These are phyloP conservation scores for Pyrocephalus nanus DNA, from an alignment of 2,797 vertebrate species.

Conservation along the genomic window DNA sequence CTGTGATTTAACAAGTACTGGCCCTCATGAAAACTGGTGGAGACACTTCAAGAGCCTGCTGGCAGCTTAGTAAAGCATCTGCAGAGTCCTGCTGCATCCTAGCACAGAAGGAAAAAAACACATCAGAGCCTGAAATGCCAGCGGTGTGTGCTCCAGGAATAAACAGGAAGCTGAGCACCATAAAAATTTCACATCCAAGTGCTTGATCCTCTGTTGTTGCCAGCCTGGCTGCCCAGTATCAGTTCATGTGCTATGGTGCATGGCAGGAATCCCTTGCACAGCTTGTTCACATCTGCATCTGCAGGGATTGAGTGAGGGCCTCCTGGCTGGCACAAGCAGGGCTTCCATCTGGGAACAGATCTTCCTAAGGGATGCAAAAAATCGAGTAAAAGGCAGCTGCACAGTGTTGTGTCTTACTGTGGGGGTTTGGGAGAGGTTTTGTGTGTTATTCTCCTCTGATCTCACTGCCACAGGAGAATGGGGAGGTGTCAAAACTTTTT, in stretches of 20 bases:
- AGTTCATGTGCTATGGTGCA: accelerated
- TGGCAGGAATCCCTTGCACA: background rate
- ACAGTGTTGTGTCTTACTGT: accelerated
- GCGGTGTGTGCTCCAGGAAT: accelerated
- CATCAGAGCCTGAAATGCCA: background rate
- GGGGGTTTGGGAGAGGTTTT: background rate
- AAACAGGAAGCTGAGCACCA: background rate
- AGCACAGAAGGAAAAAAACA: background rate
- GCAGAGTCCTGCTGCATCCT: background rate
- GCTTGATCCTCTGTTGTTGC: background rate
- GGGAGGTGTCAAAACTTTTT: background rate
- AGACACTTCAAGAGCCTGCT: background rate
- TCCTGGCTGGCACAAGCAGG: background rate
- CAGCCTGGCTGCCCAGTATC: background rate
- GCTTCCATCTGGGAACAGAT: background rate
- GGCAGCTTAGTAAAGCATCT: background rate
- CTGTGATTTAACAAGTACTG: background rate
- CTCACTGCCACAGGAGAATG: background rate
- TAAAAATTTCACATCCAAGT: accelerated
- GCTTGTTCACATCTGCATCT: background rate
- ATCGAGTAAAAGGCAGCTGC: background rate
- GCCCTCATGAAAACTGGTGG: background rate
- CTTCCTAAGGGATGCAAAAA: background rate
- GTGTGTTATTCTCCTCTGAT: accelerated
- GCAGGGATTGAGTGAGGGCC: background rate